Conservation (phyloP, 2,888 invertebrate genomes). For the Plebejus anna region DNA sequence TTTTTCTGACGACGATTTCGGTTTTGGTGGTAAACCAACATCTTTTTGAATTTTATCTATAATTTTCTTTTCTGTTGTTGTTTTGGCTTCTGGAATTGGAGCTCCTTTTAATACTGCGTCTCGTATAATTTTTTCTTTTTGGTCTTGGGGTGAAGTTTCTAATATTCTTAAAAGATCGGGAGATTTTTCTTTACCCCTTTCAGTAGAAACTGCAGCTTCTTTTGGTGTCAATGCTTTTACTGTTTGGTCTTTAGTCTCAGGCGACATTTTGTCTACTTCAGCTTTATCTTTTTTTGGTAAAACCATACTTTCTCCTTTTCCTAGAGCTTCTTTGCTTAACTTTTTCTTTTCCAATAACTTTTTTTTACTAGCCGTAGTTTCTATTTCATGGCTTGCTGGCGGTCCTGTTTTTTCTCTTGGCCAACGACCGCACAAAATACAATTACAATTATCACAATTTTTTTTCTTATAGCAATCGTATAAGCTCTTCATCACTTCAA, state of each 20-base stretch:
- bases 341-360: not conserved
- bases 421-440: constrained; percentile 58
- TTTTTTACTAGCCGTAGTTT: constrained; percentile 8
- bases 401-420: constrained; percentile 43
- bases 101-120: constrained; percentile 39
- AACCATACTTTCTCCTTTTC: constrained; percentile 28
- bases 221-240: constrained; percentile 42
- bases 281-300: constrained; percentile 36
- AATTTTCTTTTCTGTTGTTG: constrained; percentile 41
- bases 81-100: constrained; percentile 43
- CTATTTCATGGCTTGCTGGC: constrained; percentile 43
- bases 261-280: not conserved
- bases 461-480: constrained; percentile 66
- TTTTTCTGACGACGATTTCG: constrained; percentile 36
- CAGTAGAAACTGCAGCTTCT: constrained; percentile 25
- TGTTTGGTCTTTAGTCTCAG: not conserved
- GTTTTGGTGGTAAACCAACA: constrained; percentile 36
- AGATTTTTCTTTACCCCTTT: constrained; percentile 33
- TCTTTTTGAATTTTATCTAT: constrained; percentile 39
- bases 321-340: constrained; percentile 16
- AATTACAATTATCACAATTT: constrained; percentile 59
- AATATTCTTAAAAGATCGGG: constrained; percentile 32
- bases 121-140: constrained; percentile 39
- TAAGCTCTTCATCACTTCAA: constrained; percentile 66
- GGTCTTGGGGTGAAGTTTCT: constrained; percentile 37